Evolutionary conservation across 2,797 vertebrate species (phyloP).

Genomic region (Pipistrellus pygmaeus): DNA sequence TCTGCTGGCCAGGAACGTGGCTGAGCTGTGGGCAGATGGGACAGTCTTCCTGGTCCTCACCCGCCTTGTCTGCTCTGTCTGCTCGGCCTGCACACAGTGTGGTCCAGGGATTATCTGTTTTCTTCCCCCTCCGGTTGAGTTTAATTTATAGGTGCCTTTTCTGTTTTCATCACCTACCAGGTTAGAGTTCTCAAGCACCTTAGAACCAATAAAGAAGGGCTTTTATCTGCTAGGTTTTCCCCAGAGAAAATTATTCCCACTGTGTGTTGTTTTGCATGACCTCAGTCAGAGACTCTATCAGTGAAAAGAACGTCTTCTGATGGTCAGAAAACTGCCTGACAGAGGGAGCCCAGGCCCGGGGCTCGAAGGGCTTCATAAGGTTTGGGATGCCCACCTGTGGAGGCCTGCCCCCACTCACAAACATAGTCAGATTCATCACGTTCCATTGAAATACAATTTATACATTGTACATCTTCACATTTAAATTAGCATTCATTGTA

Average conservation of each 20-base stretch:
- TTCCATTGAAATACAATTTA: background rate
- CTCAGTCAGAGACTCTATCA: background rate
- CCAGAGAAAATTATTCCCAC: constrained; percentile 8
- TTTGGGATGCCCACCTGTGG: background rate
- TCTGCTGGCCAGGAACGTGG: background rate
- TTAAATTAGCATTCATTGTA: background rate
- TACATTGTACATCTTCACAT: background rate
- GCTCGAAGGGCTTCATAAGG: background rate
- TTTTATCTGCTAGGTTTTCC: constrained; percentile 35
- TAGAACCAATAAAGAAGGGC: constrained; percentile 14
- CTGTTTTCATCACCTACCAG: background rate
- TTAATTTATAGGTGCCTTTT: background rate
- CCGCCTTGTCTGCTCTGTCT: background rate
- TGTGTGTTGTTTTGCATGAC: background rate
- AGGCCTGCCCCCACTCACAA: background rate
- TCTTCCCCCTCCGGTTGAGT: background rate
- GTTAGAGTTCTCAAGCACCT: constrained; percentile 34
- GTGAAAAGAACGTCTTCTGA: background rate
- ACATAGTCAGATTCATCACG: too few relatives aligned
- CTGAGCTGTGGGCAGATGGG: background rate
- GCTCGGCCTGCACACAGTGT: background rate
- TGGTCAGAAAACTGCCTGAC: background rate
- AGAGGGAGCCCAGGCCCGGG: fast-evolving
- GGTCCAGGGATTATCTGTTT: background rate
- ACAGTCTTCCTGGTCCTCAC: background rate